Base-by-base conservation (phyloP, 1,140 invertebrate genomes). In the Agrypnia vestita region DNA sequence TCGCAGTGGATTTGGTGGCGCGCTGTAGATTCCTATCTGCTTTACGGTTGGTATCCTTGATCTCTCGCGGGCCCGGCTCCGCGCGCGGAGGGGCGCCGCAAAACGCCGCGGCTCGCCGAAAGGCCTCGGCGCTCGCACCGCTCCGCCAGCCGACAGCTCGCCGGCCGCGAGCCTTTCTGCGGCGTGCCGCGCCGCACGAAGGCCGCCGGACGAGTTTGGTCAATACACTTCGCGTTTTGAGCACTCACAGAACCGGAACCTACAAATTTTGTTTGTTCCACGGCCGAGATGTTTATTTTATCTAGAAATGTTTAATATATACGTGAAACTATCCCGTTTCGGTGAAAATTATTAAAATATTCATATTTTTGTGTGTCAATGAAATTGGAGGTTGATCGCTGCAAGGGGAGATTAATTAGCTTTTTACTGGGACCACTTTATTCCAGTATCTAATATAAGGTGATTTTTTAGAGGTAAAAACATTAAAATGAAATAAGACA, bases 31-130 rank as follows among this genome's bases (percentile, higher is more conserved):
- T 51, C 61, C 13, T 51, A 77, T 77, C 75, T 64, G 17, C 47
- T 64, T 77, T 62, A 77, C 61, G 75, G 61, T 69, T 69, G 62
- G 75, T 69, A 77, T 62, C 72, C 72, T 59, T 74, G 72, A 43
- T 74, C 19, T 43, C 69, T 25, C 15, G 11, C 9, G 15, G 13
- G 21, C 49, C 51, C 21, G 49, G 12, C 25, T 19, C 9, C 51
- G 17, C 11, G 25, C 13, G 9, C 21, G 11, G 62, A 49, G 15
- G 12, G 46, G 19, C 11, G 17, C 49, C 15, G 12, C 17, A 51
- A 51, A 51, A 71, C 17, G 21, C 12, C 11, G 13, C 67, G 25
- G 17, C 47, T 49, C 67, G 15, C 49, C 67, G 49, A 51, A 71
- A 21, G 21, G 0, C 15, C 3, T 51, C 62, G 6, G 21, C 9